Evolutionary conservation across 2,113 vertebrate genomes (phyloP).

Genomic region (Heterocephalus glaber): DNA sequence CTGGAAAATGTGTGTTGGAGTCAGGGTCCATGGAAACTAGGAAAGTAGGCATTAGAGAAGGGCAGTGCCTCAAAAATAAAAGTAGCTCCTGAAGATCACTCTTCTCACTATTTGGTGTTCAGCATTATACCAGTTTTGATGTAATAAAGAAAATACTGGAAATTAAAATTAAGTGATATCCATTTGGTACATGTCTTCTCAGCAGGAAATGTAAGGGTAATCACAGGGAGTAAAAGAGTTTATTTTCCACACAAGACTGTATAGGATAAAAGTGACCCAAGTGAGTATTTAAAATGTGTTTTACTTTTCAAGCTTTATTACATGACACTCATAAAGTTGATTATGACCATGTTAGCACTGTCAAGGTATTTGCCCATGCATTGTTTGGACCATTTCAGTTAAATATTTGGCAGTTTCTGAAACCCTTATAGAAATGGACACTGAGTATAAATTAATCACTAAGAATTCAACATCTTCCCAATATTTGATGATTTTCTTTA

Average conservation of each 20-base stretch:
- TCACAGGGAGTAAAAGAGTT: background rate
- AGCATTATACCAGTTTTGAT: background rate
- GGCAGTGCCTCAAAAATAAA: background rate
- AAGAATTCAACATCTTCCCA: background rate
- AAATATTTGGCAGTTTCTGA: background rate
- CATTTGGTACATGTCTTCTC: background rate
- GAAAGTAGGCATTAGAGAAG: background rate
- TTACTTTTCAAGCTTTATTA: background rate
- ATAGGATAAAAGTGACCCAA: background rate
- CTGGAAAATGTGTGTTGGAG: background rate
- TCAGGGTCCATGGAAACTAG: background rate
- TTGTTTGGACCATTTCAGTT: background rate
- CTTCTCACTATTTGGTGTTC: background rate
- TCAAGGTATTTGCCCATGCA: background rate
- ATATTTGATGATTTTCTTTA: background rate
- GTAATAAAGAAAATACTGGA: background rate
- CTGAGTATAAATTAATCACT: background rate
- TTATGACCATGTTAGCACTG: background rate
- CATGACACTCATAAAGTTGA: background rate
- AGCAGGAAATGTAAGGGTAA: background rate
- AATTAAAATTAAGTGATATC: background rate
- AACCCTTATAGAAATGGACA: background rate
- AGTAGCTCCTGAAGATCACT: background rate
- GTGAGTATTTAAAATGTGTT: constrained; percentile 7
- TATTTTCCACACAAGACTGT: background rate